Percentiles rank a stretch among this genome's conserved stretches.
These are phyloP conservation scores for Haliclystus octoradiatus DNA, from an alignment of 30 jellyfish, hydroid and myxozoan species.

Conservation along the genomic window DNA sequence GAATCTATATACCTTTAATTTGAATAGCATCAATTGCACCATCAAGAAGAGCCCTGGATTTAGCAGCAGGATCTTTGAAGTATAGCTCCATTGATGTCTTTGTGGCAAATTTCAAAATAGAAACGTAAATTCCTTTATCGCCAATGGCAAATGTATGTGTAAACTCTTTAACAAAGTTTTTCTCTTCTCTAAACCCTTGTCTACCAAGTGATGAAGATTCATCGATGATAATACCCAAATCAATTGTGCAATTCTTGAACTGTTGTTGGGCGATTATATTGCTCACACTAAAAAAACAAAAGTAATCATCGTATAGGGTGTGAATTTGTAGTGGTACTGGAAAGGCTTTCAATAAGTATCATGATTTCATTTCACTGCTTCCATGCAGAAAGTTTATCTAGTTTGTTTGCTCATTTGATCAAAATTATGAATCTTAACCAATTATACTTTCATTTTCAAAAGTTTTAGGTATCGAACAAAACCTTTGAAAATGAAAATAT, in stretches of 20 bases:
- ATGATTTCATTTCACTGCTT: too few species aligned
- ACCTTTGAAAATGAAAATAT: too few species aligned
- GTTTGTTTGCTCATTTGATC: too few species aligned
- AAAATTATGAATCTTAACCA: too few species aligned
- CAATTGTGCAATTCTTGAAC: constrained; percentile 10
- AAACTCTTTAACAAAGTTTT: constrained; percentile 3
- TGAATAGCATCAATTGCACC: neutral
- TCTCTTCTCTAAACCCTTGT: constrained; percentile 9
- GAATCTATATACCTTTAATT: neutral
- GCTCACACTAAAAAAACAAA: too few species aligned
- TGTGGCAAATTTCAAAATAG: neutral
- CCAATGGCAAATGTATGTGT: neutral
- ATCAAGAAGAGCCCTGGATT: neutral
- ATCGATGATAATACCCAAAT: constrained; percentile 23
- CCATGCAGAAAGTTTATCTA: too few species aligned
- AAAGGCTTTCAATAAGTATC: too few species aligned
- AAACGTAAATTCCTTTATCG: neutral
- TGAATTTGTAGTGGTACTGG: too few species aligned
- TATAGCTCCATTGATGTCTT: neutral
- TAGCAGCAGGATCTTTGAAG: neutral
- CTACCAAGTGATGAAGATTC: constrained; percentile 17
- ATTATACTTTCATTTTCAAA: too few species aligned
- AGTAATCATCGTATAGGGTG: too few species aligned
- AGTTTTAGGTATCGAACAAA: too few species aligned
- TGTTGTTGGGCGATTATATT: neutral